phyloP scores from a whole-genome alignment of 2,113 vertebrate genomes.

The Phyllostomus hastatus region DNA sequence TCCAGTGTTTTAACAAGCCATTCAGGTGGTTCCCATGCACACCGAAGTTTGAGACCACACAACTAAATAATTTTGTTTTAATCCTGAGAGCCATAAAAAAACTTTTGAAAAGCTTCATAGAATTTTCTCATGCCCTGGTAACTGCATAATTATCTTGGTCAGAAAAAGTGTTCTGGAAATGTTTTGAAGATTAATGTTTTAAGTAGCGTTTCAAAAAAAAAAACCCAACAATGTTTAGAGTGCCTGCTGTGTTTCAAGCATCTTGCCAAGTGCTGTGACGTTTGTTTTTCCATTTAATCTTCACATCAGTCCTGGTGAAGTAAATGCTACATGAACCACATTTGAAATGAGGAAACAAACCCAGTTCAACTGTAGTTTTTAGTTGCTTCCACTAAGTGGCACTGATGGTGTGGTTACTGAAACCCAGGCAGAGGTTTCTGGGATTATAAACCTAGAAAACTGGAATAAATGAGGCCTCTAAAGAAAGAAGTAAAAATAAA shows the following conservation, averaged over 20 bases:
- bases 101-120: not conserved
- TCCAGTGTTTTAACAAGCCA: not conserved
- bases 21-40: not conserved
- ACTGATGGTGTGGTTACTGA: not conserved
- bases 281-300: not conserved
- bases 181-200: constrained; percentile 7
- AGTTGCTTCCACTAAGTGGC: not conserved
- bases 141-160: not conserved
- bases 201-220: not conserved
- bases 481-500: not conserved
- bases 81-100: not conserved
- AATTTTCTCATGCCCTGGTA: not conserved
- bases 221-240: not conserved
- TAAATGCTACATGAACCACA: not conserved
- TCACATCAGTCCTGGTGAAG: not conserved
- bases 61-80: not conserved
- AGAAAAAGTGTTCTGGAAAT: not conserved
- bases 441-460: not conserved
- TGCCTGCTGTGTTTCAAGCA: not conserved
- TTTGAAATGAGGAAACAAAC: constrained; percentile 12
- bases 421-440: not conserved
- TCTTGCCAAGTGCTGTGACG: not conserved
- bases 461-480: not conserved
- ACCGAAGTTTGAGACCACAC: not conserved
- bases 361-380: not conserved